Conservation (phyloP, 2,797 vertebrate genomes). For the Ambastaia sidthimunki region DNA sequence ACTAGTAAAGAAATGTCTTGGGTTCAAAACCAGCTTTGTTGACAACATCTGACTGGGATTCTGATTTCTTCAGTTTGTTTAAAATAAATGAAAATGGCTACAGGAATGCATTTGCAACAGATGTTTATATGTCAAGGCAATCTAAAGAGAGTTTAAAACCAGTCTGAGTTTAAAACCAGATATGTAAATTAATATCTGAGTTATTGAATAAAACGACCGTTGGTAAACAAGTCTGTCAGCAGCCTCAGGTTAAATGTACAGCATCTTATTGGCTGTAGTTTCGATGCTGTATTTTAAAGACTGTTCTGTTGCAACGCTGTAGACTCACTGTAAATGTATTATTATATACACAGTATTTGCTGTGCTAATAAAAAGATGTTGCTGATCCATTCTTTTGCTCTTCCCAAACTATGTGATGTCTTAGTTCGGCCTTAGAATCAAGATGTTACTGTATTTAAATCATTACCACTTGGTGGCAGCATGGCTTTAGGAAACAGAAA, state of each 20-base stretch:
- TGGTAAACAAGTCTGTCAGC: no score
- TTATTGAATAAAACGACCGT: no score
- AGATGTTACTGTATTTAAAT: background rate
- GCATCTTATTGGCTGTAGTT: background rate
- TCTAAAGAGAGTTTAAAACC: background rate
- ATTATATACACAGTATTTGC: background rate
- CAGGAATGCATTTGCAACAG: background rate
- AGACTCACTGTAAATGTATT: background rate
- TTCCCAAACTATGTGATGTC: background rate
- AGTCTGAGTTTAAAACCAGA: background rate
- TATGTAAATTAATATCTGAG: background rate
- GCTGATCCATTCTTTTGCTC: background rate
- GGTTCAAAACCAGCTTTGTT: background rate
- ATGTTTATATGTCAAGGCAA: background rate
- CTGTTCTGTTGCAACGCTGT: background rate
- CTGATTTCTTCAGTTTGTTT: background rate
- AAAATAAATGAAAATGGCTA: background rate
- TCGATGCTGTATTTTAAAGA: background rate
- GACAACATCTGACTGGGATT: background rate
- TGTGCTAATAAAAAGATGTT: background rate
- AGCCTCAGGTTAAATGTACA: no score
- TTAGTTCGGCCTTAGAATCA: background rate
- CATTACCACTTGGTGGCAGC: constrained; percentile 55
- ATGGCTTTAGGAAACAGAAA: constrained; percentile 30
- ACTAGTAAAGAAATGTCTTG: background rate